A percentile compares a stretch with the other conserved stretches of the same genome.
Conservation (phyloP, 1,140 invertebrate genomes). For the Bombus sylvicola region DNA sequence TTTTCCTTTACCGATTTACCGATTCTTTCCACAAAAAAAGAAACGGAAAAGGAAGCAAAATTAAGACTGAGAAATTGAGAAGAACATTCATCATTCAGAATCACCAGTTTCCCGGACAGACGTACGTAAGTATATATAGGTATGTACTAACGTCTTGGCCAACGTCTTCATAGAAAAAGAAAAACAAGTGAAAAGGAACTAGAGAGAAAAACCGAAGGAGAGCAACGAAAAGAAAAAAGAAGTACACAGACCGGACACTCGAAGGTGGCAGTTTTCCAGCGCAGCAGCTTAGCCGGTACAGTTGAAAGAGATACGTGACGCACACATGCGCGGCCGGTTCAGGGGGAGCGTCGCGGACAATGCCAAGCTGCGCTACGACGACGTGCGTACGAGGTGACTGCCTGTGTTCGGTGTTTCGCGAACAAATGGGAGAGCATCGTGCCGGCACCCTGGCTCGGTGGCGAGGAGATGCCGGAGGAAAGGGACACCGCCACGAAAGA, state of each 20-base stretch:
- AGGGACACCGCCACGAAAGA: slow-evolving; percentile 14
- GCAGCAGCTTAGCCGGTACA: slow-evolving; percentile 26
- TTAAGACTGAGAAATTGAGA: not conserved
- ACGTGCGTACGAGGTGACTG: slow-evolving; percentile 71
- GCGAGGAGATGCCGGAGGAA: slow-evolving; percentile 38
- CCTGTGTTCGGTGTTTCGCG: slow-evolving; percentile 79
- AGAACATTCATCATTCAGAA: not conserved
- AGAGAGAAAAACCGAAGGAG: not conserved
- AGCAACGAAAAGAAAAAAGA: not conserved
- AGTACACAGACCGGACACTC: not conserved
- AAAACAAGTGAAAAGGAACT: not conserved
- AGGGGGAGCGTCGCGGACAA: slow-evolving; percentile 51
- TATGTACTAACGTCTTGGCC: not conserved
- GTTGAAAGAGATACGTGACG: slow-evolving; percentile 55
- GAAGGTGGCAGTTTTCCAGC: slow-evolving; percentile 36
- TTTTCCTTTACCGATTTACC: not conserved
- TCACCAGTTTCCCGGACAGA: not conserved
- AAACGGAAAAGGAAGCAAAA: not conserved
- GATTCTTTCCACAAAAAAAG: not conserved
- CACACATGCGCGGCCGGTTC: slow-evolving; percentile 33
- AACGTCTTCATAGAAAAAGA: not conserved
- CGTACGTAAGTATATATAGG: not conserved
- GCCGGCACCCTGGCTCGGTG: slow-evolving; percentile 67
- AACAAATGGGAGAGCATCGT: slow-evolving; percentile 81
- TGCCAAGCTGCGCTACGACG: slow-evolving; percentile 57